These are phyloP conservation scores for Schizopygopsis malacanthus DNA, from an alignment of 2,797 vertebrate genomes.

Conservation along the genomic window DNA sequence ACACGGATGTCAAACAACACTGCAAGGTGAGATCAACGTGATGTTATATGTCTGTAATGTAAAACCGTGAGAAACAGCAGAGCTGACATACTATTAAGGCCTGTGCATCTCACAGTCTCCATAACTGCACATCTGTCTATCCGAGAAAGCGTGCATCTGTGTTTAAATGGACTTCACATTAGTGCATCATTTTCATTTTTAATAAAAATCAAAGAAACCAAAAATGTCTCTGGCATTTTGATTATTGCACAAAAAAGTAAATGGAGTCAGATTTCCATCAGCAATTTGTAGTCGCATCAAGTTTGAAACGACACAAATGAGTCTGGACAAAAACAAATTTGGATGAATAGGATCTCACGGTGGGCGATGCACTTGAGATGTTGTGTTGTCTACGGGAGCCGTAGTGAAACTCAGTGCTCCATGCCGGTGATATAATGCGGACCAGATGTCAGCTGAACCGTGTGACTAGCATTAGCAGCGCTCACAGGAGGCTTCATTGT, in stretches of 20 bases:
- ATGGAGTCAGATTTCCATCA: conserved; percentile 8
- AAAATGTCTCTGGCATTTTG: neutral
- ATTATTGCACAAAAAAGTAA: neutral
- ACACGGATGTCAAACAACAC: neutral
- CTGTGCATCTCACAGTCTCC: neutral
- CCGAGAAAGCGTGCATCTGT: neutral
- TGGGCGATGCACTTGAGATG: neutral
- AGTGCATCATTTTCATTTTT: neutral
- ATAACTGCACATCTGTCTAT: neutral
- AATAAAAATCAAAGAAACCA: neutral
- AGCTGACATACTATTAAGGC: neutral
- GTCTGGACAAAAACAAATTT: conserved; percentile 19
- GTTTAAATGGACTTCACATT: neutral
- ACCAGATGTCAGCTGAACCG: conserved; percentile 63
- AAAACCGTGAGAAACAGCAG: neutral
- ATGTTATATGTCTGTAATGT: neutral
- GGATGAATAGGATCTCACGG: neutral
- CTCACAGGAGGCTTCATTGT: conserved; percentile 58
- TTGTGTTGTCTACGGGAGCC: conserved; percentile 26
- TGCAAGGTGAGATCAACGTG: neutral
- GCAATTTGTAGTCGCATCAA: conserved; percentile 24
- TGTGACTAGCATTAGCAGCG: conserved; percentile 58
- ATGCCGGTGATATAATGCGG: conserved; percentile 55
- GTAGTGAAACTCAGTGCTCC: conserved; percentile 46
- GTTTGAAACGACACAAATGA: conserved; percentile 29